phyloP scores from a whole-genome alignment of 2,113 vertebrate species.

The Mystacornis crossleyi region DNA sequence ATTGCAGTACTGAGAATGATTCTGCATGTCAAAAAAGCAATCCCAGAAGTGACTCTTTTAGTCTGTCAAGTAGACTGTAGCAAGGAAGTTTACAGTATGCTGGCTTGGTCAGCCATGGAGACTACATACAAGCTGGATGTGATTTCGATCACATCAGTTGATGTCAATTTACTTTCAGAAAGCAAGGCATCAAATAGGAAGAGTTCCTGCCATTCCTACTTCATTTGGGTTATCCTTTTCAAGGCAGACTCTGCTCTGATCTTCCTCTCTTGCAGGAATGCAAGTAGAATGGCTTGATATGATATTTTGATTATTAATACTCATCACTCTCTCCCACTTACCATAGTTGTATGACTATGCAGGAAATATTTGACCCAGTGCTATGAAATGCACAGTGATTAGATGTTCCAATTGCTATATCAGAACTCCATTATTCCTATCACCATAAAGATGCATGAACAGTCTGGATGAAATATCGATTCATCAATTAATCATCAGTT shows the following conservation, averaged over 20 bases:
- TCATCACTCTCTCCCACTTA: background rate
- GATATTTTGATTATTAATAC: background rate
- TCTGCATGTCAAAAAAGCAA: background rate
- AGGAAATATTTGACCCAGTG: background rate
- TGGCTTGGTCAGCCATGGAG: background rate
- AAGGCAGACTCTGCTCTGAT: background rate
- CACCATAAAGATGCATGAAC: background rate
- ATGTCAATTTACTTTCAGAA: background rate
- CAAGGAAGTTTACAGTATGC: background rate
- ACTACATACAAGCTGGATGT: background rate
- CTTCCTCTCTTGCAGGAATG: background rate
- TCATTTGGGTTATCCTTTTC: background rate
- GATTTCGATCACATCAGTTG: background rate
- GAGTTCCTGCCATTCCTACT: background rate
- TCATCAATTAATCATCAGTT: conserved; percentile 8
- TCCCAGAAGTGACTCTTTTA: background rate
- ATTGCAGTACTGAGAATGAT: background rate
- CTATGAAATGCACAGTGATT: background rate
- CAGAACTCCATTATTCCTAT: background rate
- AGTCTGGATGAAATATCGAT: background rate
- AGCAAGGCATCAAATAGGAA: background rate
- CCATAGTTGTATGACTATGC: background rate
- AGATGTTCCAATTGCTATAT: background rate
- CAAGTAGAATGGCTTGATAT: background rate
- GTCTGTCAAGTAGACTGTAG: background rate